These are phyloP conservation scores for Brachyopa scutellaris DNA, from an alignment of 2,888 invertebrate species.

Conservation along the genomic window DNA sequence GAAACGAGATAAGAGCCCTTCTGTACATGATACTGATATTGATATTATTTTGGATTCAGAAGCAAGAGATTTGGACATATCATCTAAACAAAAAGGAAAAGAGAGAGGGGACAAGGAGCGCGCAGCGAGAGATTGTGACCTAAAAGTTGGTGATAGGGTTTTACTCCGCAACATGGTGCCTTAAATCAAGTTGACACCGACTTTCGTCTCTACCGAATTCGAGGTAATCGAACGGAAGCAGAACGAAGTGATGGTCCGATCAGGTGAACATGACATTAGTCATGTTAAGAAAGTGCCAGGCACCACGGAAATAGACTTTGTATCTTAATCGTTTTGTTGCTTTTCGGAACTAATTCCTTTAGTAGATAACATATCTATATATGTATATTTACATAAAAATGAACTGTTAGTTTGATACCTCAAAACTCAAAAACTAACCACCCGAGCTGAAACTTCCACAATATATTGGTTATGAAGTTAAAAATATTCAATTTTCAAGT, in stretches of 20 bases:
- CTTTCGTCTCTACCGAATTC: neutral
- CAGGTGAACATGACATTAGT: neutral
- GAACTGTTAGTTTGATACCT: too few relatives aligned
- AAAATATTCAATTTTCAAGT: too few relatives aligned
- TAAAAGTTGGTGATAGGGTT: too few relatives aligned
- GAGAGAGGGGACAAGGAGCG: slow-evolving; percentile 36
- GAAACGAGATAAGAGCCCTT: too few relatives aligned
- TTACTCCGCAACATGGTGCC: too few relatives aligned
- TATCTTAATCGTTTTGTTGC: too few relatives aligned
- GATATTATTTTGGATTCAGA: slow-evolving; percentile 5
- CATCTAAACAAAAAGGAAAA: slow-evolving; percentile 60
- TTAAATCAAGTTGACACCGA: neutral
- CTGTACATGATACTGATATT: neutral
- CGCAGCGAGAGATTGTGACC: slow-evolving; percentile 1
- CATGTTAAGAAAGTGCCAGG: neutral
- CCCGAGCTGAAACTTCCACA: too few relatives aligned
- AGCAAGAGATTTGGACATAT: slow-evolving; percentile 32
- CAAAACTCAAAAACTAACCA: too few relatives aligned
- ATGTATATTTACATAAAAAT: too few relatives aligned
- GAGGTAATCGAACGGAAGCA: slow-evolving; percentile 28
- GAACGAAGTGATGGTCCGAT: slow-evolving; percentile 20
- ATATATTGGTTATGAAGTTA: too few relatives aligned
- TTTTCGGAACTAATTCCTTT: too few relatives aligned
- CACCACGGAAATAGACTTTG: neutral
- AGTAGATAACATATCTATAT: too few relatives aligned